A percentile compares a stretch with the other conserved stretches of the same genome.
phyloP scores from a whole-genome alignment of 2,888 invertebrate genomes.

The Chironomus tentans region DNA sequence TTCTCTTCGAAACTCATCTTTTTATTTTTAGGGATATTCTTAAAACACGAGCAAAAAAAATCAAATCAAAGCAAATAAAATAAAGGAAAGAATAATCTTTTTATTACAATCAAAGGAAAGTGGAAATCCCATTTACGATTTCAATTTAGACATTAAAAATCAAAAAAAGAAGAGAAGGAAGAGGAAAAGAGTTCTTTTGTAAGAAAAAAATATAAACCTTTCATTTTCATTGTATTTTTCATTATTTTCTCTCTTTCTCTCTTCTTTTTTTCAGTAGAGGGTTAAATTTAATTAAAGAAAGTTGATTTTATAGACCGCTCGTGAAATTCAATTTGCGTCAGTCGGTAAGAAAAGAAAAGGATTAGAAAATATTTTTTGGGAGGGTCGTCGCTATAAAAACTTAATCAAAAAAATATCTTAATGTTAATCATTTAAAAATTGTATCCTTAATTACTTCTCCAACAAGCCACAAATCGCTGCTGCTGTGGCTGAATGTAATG shows the following conservation, averaged over 20 bases:
- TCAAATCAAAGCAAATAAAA: not conserved
- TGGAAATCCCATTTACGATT: not conserved
- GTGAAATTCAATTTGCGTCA: not conserved
- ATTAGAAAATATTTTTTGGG: not conserved
- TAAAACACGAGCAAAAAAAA: too few relatives aligned
- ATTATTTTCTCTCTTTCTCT: not conserved
- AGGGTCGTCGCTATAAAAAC: not conserved
- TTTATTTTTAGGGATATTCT: too few relatives aligned
- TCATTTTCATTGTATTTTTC: not conserved
- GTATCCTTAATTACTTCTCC: conserved; percentile 5
- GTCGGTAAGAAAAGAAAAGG: not conserved
- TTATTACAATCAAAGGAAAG: not conserved
- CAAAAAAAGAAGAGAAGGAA: not conserved
- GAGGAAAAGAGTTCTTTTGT: not conserved
- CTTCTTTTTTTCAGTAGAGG: not conserved
- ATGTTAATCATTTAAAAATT: conserved; percentile 4
- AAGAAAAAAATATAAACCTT: not conserved
- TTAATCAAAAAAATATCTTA: conserved; percentile 7
- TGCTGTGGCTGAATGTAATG: not conserved
- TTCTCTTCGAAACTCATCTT: too few relatives aligned
- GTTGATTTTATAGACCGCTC: not conserved
- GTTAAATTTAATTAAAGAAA: not conserved
- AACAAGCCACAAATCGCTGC: not conserved
- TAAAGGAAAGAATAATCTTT: not conserved
- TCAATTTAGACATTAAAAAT: not conserved